A percentile compares a stretch with the other conserved stretches of the same genome.
phyloP scores from a whole-genome alignment of 2,797 vertebrate genomes.

The Oreochromis mossambicus region DNA sequence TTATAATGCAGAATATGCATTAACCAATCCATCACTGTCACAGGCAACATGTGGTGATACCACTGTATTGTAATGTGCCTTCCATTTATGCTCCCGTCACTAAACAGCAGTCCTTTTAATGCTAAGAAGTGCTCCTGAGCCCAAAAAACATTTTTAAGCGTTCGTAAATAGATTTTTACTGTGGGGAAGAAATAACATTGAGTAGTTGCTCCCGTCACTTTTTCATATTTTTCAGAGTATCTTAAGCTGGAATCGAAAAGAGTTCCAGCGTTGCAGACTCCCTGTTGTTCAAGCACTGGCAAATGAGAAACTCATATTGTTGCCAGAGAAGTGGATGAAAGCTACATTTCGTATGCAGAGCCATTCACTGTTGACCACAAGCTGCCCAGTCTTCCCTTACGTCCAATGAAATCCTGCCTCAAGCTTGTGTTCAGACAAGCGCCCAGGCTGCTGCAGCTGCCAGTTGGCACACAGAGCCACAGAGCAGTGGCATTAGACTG shows the following conservation, averaged over 20 bases:
- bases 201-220: background rate
- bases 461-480: constrained; percentile 48
- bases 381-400: constrained; percentile 34
- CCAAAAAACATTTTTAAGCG: background rate
- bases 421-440: constrained; percentile 54
- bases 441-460: constrained; percentile 33
- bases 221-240: background rate
- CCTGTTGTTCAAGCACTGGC: constrained; percentile 35
- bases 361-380: constrained; percentile 50
- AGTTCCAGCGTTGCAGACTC: background rate
- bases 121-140: background rate
- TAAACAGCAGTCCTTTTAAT: background rate
- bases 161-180: background rate
- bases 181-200: background rate
- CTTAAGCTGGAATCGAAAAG: background rate
- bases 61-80: background rate
- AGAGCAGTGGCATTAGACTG: constrained; percentile 34
- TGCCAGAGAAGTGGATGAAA: constrained; percentile 57
- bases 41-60: background rate
- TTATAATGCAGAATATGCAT: background rate
- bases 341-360: constrained; percentile 56
- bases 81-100: background rate
- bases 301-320: constrained; percentile 10
- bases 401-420: constrained; percentile 53
- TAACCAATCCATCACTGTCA: background rate